Evolutionary conservation across 1,140 invertebrate genomes (phyloP).

Genomic region (Glossosoma conforme): DNA sequence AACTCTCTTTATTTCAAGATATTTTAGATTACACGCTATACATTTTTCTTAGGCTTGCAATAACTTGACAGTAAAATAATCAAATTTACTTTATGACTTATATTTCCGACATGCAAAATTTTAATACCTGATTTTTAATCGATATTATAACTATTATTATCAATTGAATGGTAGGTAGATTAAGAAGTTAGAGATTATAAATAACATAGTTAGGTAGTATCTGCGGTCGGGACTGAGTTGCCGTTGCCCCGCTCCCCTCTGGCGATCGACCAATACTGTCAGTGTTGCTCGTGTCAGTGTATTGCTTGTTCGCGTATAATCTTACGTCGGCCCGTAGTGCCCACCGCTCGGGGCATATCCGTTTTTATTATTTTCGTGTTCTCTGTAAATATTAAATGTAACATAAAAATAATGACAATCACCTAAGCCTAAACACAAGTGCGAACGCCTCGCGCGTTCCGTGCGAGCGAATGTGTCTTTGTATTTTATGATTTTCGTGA

Average conservation of each 20-base stretch:
- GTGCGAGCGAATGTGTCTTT: slow-evolving; percentile 25
- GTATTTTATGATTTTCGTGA: slow-evolving; percentile 26
- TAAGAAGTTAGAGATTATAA: not conserved
- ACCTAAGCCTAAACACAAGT: slow-evolving; percentile 16
- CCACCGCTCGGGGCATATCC: slow-evolving; percentile 16
- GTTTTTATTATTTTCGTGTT: slow-evolving; percentile 15
- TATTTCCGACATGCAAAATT: too few relatives aligned
- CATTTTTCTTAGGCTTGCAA: too few relatives aligned
- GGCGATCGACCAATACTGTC: slow-evolving; percentile 31
- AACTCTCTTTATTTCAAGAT: too few relatives aligned
- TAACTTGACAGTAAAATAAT: too few relatives aligned
- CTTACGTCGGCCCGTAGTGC: slow-evolving; percentile 7
- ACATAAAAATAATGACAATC: slow-evolving; percentile 24
- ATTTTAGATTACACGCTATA: too few relatives aligned
- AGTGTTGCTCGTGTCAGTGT: slow-evolving; percentile 13
- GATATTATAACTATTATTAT: not conserved
- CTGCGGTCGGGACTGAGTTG: slow-evolving; percentile 12
- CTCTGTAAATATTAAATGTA: slow-evolving; percentile 19
- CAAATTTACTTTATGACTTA: too few relatives aligned
- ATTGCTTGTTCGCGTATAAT: not conserved
- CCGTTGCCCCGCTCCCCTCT: slow-evolving; percentile 7
- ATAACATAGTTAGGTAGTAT: slow-evolving; percentile 10
- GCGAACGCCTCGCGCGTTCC: slow-evolving; percentile 27
- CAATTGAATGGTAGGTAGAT: not conserved
- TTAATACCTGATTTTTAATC: not conserved